Evolutionary conservation across 2,888 invertebrate species (phyloP).

Genomic region (Agrotis exclamationis): DNA sequence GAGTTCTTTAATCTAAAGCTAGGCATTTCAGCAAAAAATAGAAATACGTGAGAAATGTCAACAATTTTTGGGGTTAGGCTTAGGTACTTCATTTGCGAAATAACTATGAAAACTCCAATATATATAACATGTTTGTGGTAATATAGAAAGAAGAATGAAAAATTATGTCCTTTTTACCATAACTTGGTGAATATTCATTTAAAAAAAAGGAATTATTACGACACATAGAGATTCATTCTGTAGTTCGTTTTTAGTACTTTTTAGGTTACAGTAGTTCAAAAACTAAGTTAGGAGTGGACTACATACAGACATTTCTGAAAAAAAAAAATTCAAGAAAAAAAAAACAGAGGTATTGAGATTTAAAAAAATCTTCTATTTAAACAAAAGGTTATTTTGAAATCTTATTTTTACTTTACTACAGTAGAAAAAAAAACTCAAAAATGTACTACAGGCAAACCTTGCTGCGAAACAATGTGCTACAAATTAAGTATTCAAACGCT

Average conservation of each 20-base stretch:
- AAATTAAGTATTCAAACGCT: conserved; percentile 24
- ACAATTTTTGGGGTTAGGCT: neutral
- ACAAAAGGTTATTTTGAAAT: no score
- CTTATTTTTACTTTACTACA: no score
- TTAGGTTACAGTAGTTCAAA: conserved; percentile 7
- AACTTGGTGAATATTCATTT: neutral
- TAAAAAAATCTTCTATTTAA: accelerated
- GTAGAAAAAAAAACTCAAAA: neutral
- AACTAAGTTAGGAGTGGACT: conserved; percentile 8
- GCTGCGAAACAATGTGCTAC: neutral
- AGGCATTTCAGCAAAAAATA: neutral
- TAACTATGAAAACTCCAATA: neutral
- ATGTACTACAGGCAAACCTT: neutral
- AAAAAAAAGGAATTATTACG: neutral
- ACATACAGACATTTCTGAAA: no score
- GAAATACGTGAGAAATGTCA: no score
- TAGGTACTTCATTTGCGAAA: neutral
- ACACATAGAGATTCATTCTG: neutral
- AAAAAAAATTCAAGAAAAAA: no score
- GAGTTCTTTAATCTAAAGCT: neutral
- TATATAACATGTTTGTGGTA: neutral
- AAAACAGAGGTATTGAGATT: no score
- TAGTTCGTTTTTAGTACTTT: neutral
- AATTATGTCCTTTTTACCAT: neutral
- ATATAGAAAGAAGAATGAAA: neutral